Conservation (phyloP, 2,888 invertebrate genomes). For the Trichogramma evanescens region DNA sequence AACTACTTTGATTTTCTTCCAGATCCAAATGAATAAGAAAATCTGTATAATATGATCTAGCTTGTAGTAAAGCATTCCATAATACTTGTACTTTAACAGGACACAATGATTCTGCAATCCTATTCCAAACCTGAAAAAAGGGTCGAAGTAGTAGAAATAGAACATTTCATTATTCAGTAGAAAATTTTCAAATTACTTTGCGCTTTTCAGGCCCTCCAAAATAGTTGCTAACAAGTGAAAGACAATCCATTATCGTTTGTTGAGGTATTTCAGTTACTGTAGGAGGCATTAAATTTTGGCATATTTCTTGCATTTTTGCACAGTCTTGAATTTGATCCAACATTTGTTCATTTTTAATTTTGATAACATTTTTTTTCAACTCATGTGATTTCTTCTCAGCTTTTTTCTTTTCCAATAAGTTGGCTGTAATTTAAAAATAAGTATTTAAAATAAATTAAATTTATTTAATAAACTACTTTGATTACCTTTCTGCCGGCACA, state of each 20-base stretch:
- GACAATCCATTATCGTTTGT: slow-evolving; percentile 29
- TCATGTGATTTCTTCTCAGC: slow-evolving; percentile 22
- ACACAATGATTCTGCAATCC: slow-evolving; percentile 30
- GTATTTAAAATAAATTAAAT: background rate
- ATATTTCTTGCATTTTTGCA: slow-evolving; percentile 34
- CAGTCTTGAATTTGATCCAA: slow-evolving; percentile 31
- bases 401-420: slow-evolving; percentile 29
- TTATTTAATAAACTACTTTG: background rate
- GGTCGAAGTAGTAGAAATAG: background rate
- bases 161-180: slow-evolving; percentile 3
- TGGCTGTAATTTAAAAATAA: slow-evolving; percentile 22
- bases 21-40: slow-evolving; percentile 29
- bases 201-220: slow-evolving; percentile 31
- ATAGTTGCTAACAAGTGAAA: slow-evolving; percentile 30
- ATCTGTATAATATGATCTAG: slow-evolving; percentile 31
- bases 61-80: slow-evolving; percentile 34
- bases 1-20: slow-evolving; percentile 19
- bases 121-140: slow-evolving; percentile 31
- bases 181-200: slow-evolving; percentile 27
- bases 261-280: slow-evolving; percentile 30
- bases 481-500: slow-evolving; percentile 34
- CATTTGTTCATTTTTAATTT: slow-evolving; percentile 32
- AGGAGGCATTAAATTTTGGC: slow-evolving; percentile 35
- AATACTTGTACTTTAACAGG: slow-evolving; percentile 31
- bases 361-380: slow-evolving; percentile 30